Percentiles rank a stretch among this genome's conserved stretches.
Evolutionary conservation across 2,113 vertebrate species (phyloP).

Genomic region (Bothrops jararaca): DNA sequence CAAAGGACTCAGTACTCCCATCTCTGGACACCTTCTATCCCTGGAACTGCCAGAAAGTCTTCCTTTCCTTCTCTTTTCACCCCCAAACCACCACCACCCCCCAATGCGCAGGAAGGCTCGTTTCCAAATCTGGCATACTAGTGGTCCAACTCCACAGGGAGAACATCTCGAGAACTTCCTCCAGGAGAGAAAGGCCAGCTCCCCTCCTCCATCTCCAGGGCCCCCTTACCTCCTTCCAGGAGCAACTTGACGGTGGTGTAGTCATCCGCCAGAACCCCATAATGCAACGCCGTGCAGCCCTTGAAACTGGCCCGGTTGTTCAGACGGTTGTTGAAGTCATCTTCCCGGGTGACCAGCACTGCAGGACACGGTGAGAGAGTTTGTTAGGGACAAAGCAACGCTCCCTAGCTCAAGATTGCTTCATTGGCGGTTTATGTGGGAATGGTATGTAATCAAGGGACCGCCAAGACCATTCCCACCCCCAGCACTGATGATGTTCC

Average conservation of each 20-base stretch:
- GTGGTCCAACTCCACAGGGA: background rate
- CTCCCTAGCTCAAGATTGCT: background rate
- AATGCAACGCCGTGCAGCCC: slow-evolving; percentile 90
- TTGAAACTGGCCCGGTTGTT: slow-evolving; percentile 90
- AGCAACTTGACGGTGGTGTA: slow-evolving; percentile 73
- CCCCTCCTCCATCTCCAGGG: rapidly evolving
- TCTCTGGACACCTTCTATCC: background rate
- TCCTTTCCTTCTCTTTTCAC: background rate
- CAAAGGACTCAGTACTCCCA: background rate
- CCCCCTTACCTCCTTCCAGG: slow-evolving; percentile 81
- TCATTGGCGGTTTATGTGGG: too few species aligned
- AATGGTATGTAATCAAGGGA: background rate
- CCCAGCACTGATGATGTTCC: too few species aligned
- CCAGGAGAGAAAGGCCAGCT: too few species aligned
- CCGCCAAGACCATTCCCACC: background rate
- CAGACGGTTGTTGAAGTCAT: slow-evolving; percentile 91
- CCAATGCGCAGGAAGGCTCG: background rate
- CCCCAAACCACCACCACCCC: background rate
- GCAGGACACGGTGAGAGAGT: background rate
- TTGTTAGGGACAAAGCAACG: background rate
- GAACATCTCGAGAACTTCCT: background rate
- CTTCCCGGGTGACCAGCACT: slow-evolving; percentile 92
- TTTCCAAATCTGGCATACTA: rapidly evolving
- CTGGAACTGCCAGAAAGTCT: background rate
- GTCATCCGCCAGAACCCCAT: slow-evolving; percentile 88